Evolutionary conservation across 2,888 invertebrate genomes (phyloP), one percentile per base, ranked within the genome.

Genomic region (Aethes cnicana): DNA sequence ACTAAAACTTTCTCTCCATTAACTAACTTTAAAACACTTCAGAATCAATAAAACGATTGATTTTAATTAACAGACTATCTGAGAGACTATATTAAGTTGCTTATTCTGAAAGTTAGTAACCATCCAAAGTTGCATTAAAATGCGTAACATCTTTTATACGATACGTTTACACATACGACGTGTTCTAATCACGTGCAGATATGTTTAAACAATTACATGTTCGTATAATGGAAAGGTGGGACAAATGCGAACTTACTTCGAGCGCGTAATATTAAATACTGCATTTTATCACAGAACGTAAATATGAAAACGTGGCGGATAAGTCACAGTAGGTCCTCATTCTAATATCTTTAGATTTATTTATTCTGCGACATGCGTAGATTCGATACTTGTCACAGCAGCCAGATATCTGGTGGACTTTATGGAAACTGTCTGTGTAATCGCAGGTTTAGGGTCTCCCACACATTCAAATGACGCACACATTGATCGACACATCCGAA

Each of bases 261-360:
- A 36, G 17, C 25, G 52, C 52, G 68, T 63, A 65, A 67, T 66
- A 58, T 66, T 63, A 65, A 72, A 75, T 77, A 76, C 72, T 65
- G 71, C 69, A 66, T 68, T 72, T 75, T 82, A 81, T 81, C 81
- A 63, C 57, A 57, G 65, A 61, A 69, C 73, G 80, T 83, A 83
- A 83, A 84, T 76, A 69, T 80, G 69, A 68, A 71, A 75, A 80
- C 79, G 77, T 79, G 79, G 76, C 68, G 69, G 74, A 68, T 84
- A 81, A 80, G 79, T 81, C 81, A 81, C 72, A 67, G 67, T 64
- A 60, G 63, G 14, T n/a, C 11, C 14, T 39, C 39, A 17, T 36
- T 20, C 21, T 7, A 23, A 14, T 33, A n/a, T 11, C 17, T 46
- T 17, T 26, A 35, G 25, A 46, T 46, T 33, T 8, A 35, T 12